These are phyloP conservation scores for Acronicta alni DNA, from an alignment of 2,888 invertebrate genomes.

Conservation along the genomic window DNA sequence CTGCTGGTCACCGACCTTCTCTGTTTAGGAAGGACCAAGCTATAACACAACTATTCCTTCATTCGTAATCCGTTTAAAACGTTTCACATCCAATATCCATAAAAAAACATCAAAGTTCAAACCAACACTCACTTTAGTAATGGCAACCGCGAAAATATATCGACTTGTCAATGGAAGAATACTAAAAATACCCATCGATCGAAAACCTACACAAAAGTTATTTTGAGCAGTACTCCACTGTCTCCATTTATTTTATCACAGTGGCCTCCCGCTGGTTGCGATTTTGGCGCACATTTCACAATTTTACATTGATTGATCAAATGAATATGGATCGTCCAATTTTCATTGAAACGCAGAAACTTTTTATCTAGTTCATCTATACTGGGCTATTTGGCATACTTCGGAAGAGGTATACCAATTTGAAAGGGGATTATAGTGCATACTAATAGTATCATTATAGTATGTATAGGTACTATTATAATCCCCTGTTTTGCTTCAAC, in stretches of 20 bases:
- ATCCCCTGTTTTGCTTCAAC: too few species aligned
- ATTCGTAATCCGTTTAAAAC: conserved; percentile 17
- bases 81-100: conserved; percentile 26
- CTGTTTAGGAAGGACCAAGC: too few species aligned
- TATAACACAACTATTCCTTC: too few species aligned
- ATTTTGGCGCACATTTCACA: conserved; percentile 18
- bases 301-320: conserved; percentile 13
- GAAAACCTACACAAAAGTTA: conserved; percentile 8
- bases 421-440: too few species aligned
- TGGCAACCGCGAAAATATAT: conserved; percentile 5
- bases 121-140: conserved; percentile 20
- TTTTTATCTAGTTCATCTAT: background rate
- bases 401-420: too few species aligned
- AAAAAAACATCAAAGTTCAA: conserved; percentile 23
- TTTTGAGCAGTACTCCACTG: conserved; percentile 9
- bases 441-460: too few species aligned
- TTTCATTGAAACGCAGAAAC: conserved; percentile 4
- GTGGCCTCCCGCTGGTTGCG: conserved; percentile 2
- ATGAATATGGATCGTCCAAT: conserved; percentile 12
- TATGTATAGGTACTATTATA: too few species aligned
- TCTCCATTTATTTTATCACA: conserved; percentile 15
- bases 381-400: too few species aligned
- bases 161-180: conserved; percentile 12
- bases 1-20: too few species aligned
- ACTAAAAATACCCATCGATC: conserved; percentile 27